Conservation (phyloP, 2,888 invertebrate species). For the Sialis lutaria region DNA sequence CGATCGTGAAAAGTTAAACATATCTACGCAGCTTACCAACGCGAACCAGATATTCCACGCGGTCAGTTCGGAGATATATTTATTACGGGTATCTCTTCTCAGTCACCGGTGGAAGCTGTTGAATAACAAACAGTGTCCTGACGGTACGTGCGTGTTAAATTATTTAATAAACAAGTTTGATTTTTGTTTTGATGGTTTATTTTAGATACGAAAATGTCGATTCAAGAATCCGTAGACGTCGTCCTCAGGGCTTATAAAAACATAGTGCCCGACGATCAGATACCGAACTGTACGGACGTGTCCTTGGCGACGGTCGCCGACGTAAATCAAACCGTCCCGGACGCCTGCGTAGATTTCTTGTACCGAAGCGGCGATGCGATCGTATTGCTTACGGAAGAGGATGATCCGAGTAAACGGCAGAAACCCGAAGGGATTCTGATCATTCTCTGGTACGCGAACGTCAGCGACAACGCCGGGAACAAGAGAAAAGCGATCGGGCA, state of each 20-base stretch:
- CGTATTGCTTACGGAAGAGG: background rate
- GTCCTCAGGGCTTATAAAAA: background rate
- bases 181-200: background rate
- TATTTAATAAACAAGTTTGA: background rate
- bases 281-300: no score
- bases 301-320: no score
- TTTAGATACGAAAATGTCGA: background rate
- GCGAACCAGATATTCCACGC: constrained; percentile 44
- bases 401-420: background rate
- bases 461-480: constrained; percentile 32
- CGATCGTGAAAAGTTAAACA: constrained; percentile 36
- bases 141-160: constrained; percentile 22
- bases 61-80: constrained; percentile 32
- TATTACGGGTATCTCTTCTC: constrained; percentile 39
- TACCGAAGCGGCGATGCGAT: background rate
- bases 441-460: constrained; percentile 31
- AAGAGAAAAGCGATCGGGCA: constrained; percentile 46
- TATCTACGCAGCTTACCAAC: constrained; percentile 53
- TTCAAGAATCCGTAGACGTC: background rate
- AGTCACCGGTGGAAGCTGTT: constrained; percentile 42
- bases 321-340: background rate
- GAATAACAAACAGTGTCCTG: constrained; percentile 22
- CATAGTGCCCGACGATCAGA: no score
- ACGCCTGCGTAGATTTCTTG: background rate
- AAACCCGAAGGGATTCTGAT: background rate